A percentile compares a stretch with the other conserved stretches of the same genome.
These are phyloP conservation scores for Watsonalla cultraria DNA, from an alignment of 2,888 invertebrate species.

Conservation along the genomic window DNA sequence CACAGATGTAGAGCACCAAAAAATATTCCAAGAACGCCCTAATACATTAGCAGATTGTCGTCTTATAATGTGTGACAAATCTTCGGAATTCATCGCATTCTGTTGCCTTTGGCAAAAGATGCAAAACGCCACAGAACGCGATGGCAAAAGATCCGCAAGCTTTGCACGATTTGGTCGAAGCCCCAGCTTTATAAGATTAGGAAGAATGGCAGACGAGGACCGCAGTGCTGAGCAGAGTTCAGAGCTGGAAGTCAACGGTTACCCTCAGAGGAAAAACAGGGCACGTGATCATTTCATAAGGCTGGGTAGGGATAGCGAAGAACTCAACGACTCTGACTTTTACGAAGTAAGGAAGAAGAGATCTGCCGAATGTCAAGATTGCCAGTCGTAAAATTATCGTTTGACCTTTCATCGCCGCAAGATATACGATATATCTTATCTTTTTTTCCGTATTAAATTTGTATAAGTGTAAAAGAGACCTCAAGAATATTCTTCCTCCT, in stretches of 20 bases:
- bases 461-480: neutral
- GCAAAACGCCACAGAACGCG: conserved; percentile 59
- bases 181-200: conserved; percentile 72
- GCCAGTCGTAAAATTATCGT: conserved; percentile 49
- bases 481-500: neutral
- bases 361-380: conserved; percentile 51
- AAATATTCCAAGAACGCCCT: conserved; percentile 52
- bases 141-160: conserved; percentile 48
- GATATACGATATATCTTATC: neutral
- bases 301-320: conserved; percentile 64
- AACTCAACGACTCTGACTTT: conserved; percentile 39
- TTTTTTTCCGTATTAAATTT: conserved; percentile 2
- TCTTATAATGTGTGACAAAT: too few relatives aligned
- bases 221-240: conserved; percentile 42
- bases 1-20: conserved; percentile 64
- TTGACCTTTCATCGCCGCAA: conserved; percentile 13
- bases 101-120: conserved; percentile 36
- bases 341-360: conserved; percentile 59
- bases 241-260: conserved; percentile 42
- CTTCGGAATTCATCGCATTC: too few relatives aligned
- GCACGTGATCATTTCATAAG: conserved; percentile 68
- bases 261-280: conserved; percentile 60
- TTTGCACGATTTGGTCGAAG: conserved; percentile 65
- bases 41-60: too few relatives aligned
- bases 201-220: conserved; percentile 54